Conservation (phyloP, 2,888 invertebrate species). For the Clitarchus hookeri region DNA sequence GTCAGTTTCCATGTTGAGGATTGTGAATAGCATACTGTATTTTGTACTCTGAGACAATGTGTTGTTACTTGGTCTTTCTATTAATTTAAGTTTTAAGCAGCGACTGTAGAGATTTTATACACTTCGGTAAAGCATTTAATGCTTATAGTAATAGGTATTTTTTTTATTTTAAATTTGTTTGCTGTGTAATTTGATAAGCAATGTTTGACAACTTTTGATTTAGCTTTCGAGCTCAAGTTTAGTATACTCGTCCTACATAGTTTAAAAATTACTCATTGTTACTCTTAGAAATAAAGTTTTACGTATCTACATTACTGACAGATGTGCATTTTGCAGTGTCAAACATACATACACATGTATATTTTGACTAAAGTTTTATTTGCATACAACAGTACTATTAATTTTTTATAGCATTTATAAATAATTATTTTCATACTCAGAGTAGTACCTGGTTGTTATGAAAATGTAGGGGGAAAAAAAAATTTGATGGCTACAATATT, state of each 20-base stretch:
- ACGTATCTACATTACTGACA: background rate
- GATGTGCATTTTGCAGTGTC: background rate
- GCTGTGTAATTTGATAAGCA: background rate
- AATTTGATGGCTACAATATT: no score
- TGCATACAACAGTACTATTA: background rate
- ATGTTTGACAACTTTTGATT: background rate
- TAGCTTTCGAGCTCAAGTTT: background rate
- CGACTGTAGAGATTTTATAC: background rate
- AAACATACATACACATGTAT: background rate
- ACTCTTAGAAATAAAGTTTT: background rate
- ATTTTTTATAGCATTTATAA: conserved; percentile 2
- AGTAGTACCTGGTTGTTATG: background rate
- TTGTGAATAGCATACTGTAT: background rate
- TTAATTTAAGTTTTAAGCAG: background rate
- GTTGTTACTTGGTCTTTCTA: background rate
- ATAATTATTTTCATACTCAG: background rate
- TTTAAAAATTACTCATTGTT: background rate
- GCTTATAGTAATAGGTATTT: background rate
- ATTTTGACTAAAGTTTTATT: background rate
- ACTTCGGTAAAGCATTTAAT: background rate
- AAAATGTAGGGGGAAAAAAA: background rate
- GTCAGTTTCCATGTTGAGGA: background rate
- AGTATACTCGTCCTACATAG: background rate
- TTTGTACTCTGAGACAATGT: background rate
- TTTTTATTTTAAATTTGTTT: background rate